These are phyloP conservation scores for Cecidostiba fungosa DNA, from an alignment of 2,888 invertebrate species.

Conservation along the genomic window DNA sequence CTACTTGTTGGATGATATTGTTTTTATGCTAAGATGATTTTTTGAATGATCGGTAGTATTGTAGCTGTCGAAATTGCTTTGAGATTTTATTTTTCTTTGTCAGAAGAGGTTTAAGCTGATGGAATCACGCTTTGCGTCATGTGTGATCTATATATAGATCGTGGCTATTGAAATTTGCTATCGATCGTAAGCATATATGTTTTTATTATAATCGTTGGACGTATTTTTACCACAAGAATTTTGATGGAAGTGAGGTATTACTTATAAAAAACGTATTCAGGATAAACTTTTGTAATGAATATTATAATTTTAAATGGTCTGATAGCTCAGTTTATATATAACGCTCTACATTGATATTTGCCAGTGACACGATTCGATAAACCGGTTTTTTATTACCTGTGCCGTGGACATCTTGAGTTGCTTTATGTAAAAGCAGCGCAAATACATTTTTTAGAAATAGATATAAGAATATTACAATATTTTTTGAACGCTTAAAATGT, in stretches of 20 bases:
- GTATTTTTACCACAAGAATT: no score
- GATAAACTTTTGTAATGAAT: neutral
- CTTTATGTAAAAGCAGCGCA: neutral
- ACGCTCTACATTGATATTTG: neutral
- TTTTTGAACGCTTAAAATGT: neutral
- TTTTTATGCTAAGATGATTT: no score
- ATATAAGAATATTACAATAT: neutral
- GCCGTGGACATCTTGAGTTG: neutral
- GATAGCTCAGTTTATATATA: neutral
- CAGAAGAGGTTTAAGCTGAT: neutral
- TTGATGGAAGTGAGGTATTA: neutral
- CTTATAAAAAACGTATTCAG: neutral
- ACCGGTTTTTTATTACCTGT: slow-evolving; percentile 10
- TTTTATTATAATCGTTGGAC: no score
- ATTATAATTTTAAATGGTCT: neutral
- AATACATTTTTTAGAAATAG: neutral
- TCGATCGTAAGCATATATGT: neutral
- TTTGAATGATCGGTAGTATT: no score
- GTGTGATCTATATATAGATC: neutral
- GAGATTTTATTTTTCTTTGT: neutral
- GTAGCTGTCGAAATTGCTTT: no score
- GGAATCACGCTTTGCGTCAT: neutral
- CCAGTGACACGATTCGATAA: neutral
- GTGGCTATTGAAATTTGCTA: neutral
- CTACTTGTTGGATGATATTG: no score